These are phyloP conservation scores for Orchesellides sinensis DNA, from an alignment of 2,888 invertebrate species.

Conservation along the genomic window DNA sequence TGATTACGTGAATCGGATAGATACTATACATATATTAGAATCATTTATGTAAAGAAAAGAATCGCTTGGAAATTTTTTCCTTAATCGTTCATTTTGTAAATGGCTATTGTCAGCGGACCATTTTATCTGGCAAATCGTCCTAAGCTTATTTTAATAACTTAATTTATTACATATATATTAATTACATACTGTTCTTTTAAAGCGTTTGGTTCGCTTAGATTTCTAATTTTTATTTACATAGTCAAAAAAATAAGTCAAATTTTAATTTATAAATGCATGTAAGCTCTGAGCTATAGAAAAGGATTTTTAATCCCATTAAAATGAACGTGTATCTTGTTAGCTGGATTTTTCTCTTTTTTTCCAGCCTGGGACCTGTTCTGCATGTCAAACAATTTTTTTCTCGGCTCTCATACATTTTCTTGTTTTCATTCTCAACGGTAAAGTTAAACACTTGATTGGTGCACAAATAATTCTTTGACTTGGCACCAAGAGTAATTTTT, in stretches of 20 bases:
- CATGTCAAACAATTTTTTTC: constrained; percentile 59
- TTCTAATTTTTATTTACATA: too few species aligned
- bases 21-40: too few species aligned
- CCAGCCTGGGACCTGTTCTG: constrained; percentile 19
- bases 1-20: too few species aligned
- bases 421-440: constrained; percentile 51
- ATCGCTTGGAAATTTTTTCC: too few species aligned
- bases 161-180: too few species aligned
- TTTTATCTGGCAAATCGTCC: too few species aligned
- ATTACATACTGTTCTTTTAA: too few species aligned
- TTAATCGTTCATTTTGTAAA: too few species aligned
- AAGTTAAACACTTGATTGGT: constrained; percentile 63
- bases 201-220: too few species aligned
- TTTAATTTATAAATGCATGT: neutral
- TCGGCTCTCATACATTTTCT: neutral
- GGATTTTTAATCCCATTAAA: constrained; percentile 18
- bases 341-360: constrained; percentile 34
- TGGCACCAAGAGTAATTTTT: constrained; percentile 51
- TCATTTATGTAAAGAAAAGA: too few species aligned
- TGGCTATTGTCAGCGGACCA: too few species aligned
- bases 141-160: too few species aligned
- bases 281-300: neutral
- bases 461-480: constrained; percentile 64
- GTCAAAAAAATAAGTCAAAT: neutral
- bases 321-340: constrained; percentile 5